Evolutionary conservation across 1,140 invertebrate species (phyloP).

Genomic region (Samia ricini): DNA sequence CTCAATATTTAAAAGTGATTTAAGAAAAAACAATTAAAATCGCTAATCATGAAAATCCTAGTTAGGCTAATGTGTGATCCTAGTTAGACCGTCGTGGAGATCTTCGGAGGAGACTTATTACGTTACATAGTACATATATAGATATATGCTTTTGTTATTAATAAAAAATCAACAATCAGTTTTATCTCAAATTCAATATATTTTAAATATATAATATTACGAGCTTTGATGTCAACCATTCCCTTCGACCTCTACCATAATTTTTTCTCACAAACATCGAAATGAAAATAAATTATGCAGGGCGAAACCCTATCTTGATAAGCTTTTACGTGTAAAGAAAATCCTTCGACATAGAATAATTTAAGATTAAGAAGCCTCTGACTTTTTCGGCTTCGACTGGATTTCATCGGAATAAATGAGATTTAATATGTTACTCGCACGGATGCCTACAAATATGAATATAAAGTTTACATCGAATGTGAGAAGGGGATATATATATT

Average conservation of each 20-base stretch:
- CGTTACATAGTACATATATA: too few relatives aligned
- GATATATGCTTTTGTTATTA: too few relatives aligned
- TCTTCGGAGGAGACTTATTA: too few relatives aligned
- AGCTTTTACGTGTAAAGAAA: background rate
- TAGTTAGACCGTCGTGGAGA: too few relatives aligned
- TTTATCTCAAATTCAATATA: too few relatives aligned
- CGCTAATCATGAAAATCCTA: too few relatives aligned
- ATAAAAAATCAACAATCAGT: too few relatives aligned
- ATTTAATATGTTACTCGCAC: conserved; percentile 22
- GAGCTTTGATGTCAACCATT: background rate
- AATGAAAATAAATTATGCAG: conserved; percentile 11
- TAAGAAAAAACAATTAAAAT: too few relatives aligned
- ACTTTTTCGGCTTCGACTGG: conserved; percentile 9
- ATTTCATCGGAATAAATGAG: conserved; percentile 22
- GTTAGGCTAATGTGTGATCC: too few relatives aligned
- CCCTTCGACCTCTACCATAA: background rate
- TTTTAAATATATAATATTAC: background rate
- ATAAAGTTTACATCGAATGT: background rate
- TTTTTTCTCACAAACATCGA: background rate
- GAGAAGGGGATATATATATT: background rate
- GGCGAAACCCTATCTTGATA: conserved; percentile 12
- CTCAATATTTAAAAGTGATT: too few relatives aligned
- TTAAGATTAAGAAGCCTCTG: conserved; percentile 5
- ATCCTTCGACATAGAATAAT: conserved; percentile 8
- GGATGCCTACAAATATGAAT: conserved; percentile 5